phyloP scores from a whole-genome alignment of 1,140 invertebrate species.

The Colletes latitarsis region DNA sequence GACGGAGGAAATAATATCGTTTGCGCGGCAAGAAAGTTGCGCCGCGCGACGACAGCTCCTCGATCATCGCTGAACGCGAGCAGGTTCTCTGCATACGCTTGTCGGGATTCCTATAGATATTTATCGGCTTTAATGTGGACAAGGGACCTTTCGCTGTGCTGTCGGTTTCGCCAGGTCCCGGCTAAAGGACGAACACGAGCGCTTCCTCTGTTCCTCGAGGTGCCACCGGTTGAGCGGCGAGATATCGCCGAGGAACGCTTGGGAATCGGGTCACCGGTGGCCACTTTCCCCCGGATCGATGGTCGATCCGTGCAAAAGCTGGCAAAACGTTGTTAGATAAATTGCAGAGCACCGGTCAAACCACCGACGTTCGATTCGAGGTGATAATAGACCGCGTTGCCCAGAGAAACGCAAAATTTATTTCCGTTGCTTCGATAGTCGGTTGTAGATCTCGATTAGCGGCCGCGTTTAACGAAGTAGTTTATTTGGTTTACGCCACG shows the following conservation, averaged over 20 bases:
- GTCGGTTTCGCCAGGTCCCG: constrained; percentile 44
- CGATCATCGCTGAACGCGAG: constrained; percentile 43
- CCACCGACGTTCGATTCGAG: no score
- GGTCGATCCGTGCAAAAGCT: background rate
- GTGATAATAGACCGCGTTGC: no score
- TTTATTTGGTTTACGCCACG: no score
- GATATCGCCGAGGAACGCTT: background rate
- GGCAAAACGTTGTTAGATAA: no score
- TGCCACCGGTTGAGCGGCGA: background rate
- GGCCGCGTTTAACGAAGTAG: no score
- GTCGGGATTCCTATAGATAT: constrained; percentile 54
- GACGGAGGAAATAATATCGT: constrained; percentile 36
- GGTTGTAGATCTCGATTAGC: no score
- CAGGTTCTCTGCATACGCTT: constrained; percentile 34
- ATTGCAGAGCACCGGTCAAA: no score
- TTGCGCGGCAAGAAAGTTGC: constrained; percentile 21
- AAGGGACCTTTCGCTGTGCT: constrained; percentile 45
- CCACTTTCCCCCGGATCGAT: background rate
- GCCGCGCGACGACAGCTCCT: constrained; percentile 36
- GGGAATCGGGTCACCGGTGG: constrained; percentile 12
- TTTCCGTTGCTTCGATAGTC: no score
- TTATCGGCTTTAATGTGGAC: constrained; percentile 57
- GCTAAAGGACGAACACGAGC: constrained; percentile 10
- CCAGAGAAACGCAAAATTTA: no score
- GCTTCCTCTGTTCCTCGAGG: background rate